Evolutionary conservation across 2,888 invertebrate genomes (phyloP).

Genomic region (Molanna angustata): DNA sequence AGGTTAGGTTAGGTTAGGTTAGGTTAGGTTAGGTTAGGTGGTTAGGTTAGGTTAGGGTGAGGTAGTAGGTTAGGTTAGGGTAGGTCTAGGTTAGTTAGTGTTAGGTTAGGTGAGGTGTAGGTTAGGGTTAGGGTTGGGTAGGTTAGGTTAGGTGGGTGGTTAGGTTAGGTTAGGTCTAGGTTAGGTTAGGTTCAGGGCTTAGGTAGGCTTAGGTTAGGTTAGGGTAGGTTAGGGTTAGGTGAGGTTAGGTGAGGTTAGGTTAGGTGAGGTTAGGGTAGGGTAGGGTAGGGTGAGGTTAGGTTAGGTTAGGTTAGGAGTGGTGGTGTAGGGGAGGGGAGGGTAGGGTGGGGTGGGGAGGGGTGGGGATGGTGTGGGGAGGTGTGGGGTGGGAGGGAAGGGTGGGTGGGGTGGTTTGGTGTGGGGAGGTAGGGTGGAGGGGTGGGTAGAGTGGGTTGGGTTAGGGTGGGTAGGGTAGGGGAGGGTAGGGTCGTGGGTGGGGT

Average conservation of each 20-base stretch:
- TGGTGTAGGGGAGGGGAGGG: slow-evolving; percentile 34
- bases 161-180: slow-evolving; percentile 34
- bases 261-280: slow-evolving; percentile 35
- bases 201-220: slow-evolving; percentile 36
- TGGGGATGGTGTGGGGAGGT: slow-evolving; percentile 34
- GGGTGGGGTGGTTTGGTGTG: slow-evolving; percentile 33
- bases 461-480: slow-evolving; percentile 33
- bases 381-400: slow-evolving; percentile 34
- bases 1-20: slow-evolving; percentile 29
- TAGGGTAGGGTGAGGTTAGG: slow-evolving; percentile 35
- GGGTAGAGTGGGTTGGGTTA: slow-evolving; percentile 34
- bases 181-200: slow-evolving; percentile 37
- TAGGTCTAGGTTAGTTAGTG: slow-evolving; percentile 34
- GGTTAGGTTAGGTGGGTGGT: slow-evolving; percentile 34
- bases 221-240: too few species aligned
- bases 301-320: slow-evolving; percentile 34
- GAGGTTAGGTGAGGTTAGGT: slow-evolving; percentile 35
- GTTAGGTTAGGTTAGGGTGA: slow-evolving; percentile 32
- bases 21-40: too few species aligned
- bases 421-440: slow-evolving; percentile 31
- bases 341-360: slow-evolving; percentile 33
- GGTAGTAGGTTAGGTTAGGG: slow-evolving; percentile 34
- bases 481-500: too few species aligned
- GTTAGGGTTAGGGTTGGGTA: slow-evolving; percentile 33
- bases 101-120: slow-evolving; percentile 36